These are phyloP conservation scores for Ips nitidus DNA, from an alignment of 1,140 invertebrate genomes.

Conservation along the genomic window DNA sequence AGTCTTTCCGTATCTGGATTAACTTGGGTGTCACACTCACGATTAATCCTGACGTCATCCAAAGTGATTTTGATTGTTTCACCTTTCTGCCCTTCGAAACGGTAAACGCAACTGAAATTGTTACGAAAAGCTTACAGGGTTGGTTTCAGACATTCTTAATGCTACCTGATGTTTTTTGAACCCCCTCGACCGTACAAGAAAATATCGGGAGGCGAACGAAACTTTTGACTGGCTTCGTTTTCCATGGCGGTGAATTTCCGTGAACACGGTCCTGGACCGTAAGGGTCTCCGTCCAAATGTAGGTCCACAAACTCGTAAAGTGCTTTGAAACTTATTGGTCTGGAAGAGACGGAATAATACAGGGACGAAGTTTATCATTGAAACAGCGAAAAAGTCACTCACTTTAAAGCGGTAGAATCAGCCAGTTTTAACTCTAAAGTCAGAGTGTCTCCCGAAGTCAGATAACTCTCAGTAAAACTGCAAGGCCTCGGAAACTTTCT, in stretches of 20 bases:
- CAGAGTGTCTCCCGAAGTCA: constrained; percentile 76
- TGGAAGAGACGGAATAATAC: constrained; percentile 51
- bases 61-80: constrained; percentile 73
- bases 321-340: constrained; percentile 78
- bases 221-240: constrained; percentile 59
- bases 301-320: constrained; percentile 90
- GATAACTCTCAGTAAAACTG: constrained; percentile 77
- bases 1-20: constrained; percentile 69
- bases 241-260: constrained; percentile 67
- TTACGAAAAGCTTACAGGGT: background rate
- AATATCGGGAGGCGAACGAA: constrained; percentile 75
- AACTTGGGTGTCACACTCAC: constrained; percentile 63
- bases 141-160: background rate
- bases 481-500: constrained; percentile 66
- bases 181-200: constrained; percentile 86
- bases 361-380: no score
- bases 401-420: constrained; percentile 82
- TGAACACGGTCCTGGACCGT: constrained; percentile 67
- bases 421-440: constrained; percentile 77
- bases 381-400: constrained; percentile 23
- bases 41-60: constrained; percentile 66
- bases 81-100: constrained; percentile 78
- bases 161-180: constrained; percentile 73
- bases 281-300: constrained; percentile 78
- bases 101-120: constrained; percentile 74